Evolutionary conservation across 1,140 invertebrate genomes (phyloP), one percentile per base, ranked within the genome.

Genomic region (Hycleus phaleratus): DNA sequence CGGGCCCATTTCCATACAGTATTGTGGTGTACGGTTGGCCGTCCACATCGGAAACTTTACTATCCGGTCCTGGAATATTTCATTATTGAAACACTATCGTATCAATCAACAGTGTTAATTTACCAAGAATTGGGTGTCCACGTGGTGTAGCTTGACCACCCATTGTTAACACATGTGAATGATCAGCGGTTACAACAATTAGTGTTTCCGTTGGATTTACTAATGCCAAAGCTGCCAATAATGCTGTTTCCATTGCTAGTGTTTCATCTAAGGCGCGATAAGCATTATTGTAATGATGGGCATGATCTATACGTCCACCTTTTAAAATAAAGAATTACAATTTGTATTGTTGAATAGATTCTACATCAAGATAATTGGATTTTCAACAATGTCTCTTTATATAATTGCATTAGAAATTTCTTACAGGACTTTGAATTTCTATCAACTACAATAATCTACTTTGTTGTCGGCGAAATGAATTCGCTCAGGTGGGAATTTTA

Each of bases 241-340:
- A 79, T 0, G 89, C 86, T 40, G 84, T 81, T 47, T 89, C 86
- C 50, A 92, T 76, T 42, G 87, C 85, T 2, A 86, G 77, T 0
- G 88, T 90, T 71, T 92, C 90, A 66, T 89, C 87, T 3, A 92
- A 70, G 0, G 89, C 87, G 58, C 87, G 78, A 48, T 82, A 82
- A 1, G 87, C 87, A 64, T 86, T 87, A 63, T 87, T 88, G 63
- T 84, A 84, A 64, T 93, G 90, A 73, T 93, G 90, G 3, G 87
- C 90, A 68, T 88, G 87, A 67, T 93, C 90, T 56, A 93, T 93
- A 65, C 86, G 79, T 2, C 88, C 89, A 58, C 90, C 86, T 88
- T 64, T 18, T 26, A 77, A 69, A 59, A 48, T 42, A 3, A 32
- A 5, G 32, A 32, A 32, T 18, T 18, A 18, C 18, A 18, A 18